Evolutionary conservation across 1,140 invertebrate genomes (phyloP), one percentile per base, ranked within the genome.

Genomic region (Apis laboriosa): DNA sequence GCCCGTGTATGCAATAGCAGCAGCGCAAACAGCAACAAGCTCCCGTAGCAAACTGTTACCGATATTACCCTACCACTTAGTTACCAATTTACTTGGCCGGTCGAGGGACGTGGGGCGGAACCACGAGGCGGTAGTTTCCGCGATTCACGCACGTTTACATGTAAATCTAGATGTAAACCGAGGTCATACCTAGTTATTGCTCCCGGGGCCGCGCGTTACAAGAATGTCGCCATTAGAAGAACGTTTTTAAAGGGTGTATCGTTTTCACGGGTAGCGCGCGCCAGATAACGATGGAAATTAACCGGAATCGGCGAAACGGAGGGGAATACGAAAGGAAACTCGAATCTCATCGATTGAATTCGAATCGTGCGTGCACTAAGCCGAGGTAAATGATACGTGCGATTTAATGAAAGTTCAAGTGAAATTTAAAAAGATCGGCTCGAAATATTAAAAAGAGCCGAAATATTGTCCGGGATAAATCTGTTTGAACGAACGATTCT

Each of bases 141-240:
- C 83, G 83, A 88, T 87, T 80, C 63, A 78, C 78, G 78, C 84
- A 55, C 86, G 77, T 82, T 87, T 87, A 75, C 83, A 87, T 87
- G 86, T 87, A 88, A 88, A 88, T 85, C 75, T 83, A 80, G 60
- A 88, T 88, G 75, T 87, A 85, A 85, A 87, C 82, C 75, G 74
- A 61, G 74, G 77, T 87, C 86, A 75, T 87, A 81, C 34, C 64
- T 80, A 79, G 86, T 86, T 88, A 87, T 84, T 81, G 83, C 75
- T 24, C 19, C 55, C 34, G 70, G 17, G 73, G 19, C 53, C 34
- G n/a, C 53, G 66, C 49, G 63, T 58, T 24, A n/a, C 64, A 19
- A n/a, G n/a, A n/a, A 66, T 60, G 76, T 75, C 63, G 77, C 71
- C 70, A 61, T 79, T 77, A 64, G 24, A 55, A 73, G 56, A 74